Evolutionary conservation across 2,888 invertebrate species (phyloP).

Genomic region (Plagiodera versicolora): DNA sequence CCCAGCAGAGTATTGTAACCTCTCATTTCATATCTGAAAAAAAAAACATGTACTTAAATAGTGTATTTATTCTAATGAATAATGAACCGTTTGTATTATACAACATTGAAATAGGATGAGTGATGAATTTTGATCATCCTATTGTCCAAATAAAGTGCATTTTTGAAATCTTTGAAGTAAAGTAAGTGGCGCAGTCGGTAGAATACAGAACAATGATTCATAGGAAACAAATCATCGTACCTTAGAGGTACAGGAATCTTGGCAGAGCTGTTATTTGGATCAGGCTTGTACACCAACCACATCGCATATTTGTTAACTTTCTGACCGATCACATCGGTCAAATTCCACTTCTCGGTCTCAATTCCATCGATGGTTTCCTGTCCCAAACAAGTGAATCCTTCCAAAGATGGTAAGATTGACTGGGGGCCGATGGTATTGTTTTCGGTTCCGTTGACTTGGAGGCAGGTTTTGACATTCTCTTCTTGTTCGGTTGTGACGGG

Average conservation of each 20-base stretch:
- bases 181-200: too few species aligned
- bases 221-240: too few species aligned
- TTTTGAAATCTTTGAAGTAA: too few species aligned
- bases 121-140: too few species aligned
- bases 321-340: constrained; percentile 68
- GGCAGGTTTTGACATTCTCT: constrained; percentile 74
- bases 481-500: constrained; percentile 79
- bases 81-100: too few species aligned
- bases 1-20: constrained; percentile 91
- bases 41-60: too few species aligned
- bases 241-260: constrained; percentile 70
- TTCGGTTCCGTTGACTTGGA: constrained; percentile 78
- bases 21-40: constrained; percentile 80
- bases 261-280: constrained; percentile 52
- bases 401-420: constrained; percentile 78
- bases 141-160: too few species aligned
- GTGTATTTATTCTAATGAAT: too few species aligned
- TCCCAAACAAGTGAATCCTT: constrained; percentile 66
- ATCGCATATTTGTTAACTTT: constrained; percentile 87
- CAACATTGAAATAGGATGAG: too few species aligned
- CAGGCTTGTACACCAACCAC: constrained; percentile 79
- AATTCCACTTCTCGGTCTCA: constrained; percentile 77
- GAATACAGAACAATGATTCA: too few species aligned
- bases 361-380: constrained; percentile 72
- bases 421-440: constrained; percentile 68